A percentile compares a stretch with the other conserved stretches of the same genome.
Evolutionary conservation across 2,888 invertebrate genomes (phyloP).

Genomic region (Icerya purchasi): DNA sequence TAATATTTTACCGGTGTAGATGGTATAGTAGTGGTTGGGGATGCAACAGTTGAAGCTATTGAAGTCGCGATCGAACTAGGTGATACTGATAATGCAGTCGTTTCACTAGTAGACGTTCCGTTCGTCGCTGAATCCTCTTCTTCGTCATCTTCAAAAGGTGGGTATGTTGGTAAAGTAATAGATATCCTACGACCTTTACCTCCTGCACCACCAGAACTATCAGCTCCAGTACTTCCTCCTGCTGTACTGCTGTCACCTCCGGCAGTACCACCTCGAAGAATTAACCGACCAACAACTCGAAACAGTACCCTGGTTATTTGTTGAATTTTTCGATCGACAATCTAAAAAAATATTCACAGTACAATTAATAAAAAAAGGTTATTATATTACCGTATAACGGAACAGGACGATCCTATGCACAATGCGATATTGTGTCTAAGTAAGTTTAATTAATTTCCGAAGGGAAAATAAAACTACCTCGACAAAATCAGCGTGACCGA

Average conservation of each 20-base stretch:
- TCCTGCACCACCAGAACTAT: conserved; percentile 15
- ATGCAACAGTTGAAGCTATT: conserved; percentile 16
- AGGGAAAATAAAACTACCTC: too few relatives aligned
- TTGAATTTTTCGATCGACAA: conserved; percentile 56
- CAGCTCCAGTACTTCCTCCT: conserved; percentile 24
- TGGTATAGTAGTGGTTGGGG: neutral
- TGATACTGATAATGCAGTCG: conserved; percentile 16
- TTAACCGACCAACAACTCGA: conserved; percentile 49
- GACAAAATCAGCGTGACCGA: too few relatives aligned
- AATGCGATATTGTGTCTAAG: too few relatives aligned
- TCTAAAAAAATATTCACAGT: too few relatives aligned
- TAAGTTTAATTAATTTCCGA: too few relatives aligned
- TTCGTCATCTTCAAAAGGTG: conserved; percentile 41
- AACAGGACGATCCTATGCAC: too few relatives aligned
- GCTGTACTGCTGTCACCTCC: conserved; percentile 28
- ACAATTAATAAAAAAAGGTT: too few relatives aligned
- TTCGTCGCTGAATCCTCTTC: conserved; percentile 25
- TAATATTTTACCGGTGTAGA: too few relatives aligned
- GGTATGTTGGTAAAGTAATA: conserved; percentile 42
- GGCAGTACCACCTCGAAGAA: conserved; percentile 33
- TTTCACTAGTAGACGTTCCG: conserved; percentile 16
- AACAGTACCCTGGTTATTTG: conserved; percentile 47
- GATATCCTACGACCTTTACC: conserved; percentile 32
- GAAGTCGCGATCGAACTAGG: conserved; percentile 17
- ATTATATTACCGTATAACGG: too few relatives aligned